phyloP scores from a whole-genome alignment of 2,888 invertebrate species.

The Scaptomyza parva region DNA sequence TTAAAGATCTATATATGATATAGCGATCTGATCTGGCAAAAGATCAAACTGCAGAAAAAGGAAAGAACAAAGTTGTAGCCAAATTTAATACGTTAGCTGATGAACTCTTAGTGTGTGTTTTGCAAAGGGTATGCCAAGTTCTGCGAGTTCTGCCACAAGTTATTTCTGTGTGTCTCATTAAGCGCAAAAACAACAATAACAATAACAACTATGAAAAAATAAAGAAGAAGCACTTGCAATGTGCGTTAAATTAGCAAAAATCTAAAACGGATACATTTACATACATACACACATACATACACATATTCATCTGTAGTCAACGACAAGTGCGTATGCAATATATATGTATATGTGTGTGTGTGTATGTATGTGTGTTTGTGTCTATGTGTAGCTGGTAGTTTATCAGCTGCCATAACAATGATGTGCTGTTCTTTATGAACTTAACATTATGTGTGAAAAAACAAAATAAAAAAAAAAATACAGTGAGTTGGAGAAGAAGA shows the following conservation, averaged over 20 bases:
- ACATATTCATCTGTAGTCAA: not conserved
- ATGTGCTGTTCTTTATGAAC: conserved; percentile 62
- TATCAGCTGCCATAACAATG: conserved; percentile 68
- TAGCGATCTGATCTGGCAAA: no score
- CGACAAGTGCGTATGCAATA: not conserved
- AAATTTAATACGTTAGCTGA: not conserved
- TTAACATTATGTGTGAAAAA: conserved; percentile 43
- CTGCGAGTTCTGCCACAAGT: no score
- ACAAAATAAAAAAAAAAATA: not conserved
- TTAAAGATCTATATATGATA: no score
- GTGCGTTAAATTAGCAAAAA: conserved; percentile 27
- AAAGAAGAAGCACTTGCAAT: conserved; percentile 15
- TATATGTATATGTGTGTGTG: conserved; percentile 1
- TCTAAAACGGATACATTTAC: conserved; percentile 21
- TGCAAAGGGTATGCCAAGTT: no score
- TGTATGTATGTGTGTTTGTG: conserved; percentile 7
- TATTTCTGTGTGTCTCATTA: conserved; percentile 18
- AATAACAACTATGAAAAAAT: not conserved
- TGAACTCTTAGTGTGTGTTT: not conserved
- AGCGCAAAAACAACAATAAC: conserved; percentile 5
- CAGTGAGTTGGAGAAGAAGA: not conserved
- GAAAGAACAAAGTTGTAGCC: no score
- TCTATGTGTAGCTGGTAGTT: conserved; percentile 29
- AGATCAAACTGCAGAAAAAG: no score
- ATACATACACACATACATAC: not conserved